Percentiles rank a stretch among this genome's conserved stretches.
Evolutionary conservation across 23 tunicate genomes (phyloP).

Genomic region (Pegea sp.): DNA sequence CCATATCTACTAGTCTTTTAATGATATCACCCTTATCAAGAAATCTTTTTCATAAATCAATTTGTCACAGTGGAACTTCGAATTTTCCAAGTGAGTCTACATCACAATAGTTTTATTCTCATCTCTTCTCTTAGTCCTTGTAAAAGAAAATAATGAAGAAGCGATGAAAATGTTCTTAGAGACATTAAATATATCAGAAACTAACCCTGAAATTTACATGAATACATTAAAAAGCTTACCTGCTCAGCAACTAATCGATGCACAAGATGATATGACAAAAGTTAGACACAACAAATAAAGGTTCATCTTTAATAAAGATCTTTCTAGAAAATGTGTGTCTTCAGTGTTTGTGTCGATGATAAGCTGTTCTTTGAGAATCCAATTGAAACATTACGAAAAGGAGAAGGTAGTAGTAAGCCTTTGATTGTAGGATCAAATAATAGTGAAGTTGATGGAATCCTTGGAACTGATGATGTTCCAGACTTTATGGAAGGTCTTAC

Average conservation of each 20-base stretch:
- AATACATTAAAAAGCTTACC: not conserved
- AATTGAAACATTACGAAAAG: no score
- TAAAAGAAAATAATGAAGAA: constrained; percentile 1
- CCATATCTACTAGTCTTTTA: not conserved
- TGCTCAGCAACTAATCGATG: not conserved
- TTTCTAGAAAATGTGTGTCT: no score
- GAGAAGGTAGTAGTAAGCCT: no score
- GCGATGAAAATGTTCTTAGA: not conserved
- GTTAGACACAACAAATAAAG: no score
- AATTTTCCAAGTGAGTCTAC: not conserved
- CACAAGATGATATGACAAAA: not conserved
- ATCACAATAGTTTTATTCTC: not conserved
- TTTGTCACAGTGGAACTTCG: constrained; percentile 5
- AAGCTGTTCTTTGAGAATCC: no score
- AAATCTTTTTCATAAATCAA: constrained; percentile 5
- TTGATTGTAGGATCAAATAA: no score
- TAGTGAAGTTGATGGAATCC: no score
- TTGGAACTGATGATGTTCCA: no score
- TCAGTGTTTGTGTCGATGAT: no score
- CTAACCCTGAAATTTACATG: not conserved
- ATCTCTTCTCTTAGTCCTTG: not conserved
- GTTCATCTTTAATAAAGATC: no score
- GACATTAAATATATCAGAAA: constrained; percentile 6
- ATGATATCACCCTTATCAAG: constrained; percentile 6
- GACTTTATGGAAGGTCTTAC: no score